Evolutionary conservation across 1,140 invertebrate species (phyloP), one percentile per base, ranked within the genome.

Genomic region (Drosophila gunungcola): DNA sequence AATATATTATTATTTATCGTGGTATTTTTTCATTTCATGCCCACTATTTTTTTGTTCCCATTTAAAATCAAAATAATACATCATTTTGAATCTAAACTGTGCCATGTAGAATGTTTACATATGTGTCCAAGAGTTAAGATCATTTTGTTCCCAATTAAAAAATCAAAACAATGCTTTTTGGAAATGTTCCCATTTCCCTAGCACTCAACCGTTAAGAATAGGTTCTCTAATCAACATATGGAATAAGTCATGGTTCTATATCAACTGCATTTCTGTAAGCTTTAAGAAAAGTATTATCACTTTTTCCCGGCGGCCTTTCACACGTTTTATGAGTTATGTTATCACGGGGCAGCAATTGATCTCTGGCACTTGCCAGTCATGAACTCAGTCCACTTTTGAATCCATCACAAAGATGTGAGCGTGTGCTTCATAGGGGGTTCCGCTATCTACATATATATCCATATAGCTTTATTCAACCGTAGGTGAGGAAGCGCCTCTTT

Each of bases 341-440:
- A 86, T 81, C 82, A 74, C 39, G 56, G 46, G 64, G 38, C 67
- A 61, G 57, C 78, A 81, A 85, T 86, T 86, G 82, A 86, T 75
- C 82, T 86, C 65, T 78, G 13, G 68, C 68, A 67, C 73, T 78
- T 64, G 68, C 51, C 54, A 57, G 63, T 51, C 41, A 32, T 68
- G 45, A 75, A 51, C 72, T 36, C 27, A 46, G 57, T 57, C 41
- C 62, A 41, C 42, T 45, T 49, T n/a, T 43, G 42, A 55, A 55
- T 67, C 51, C 48, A 76, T 29, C 60, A 55, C 1, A 21, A 45
- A 48, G 57, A 36, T 43, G 16, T 25, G 32, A 62, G 21, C 10
- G 42, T 39, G 56, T 29, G 58, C 65, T 13, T 12, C 9, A 10
- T 11, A 27, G 29, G 61, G 46, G 67, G 32, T 72, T 51, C 39